phyloP scores from a whole-genome alignment of 2,888 invertebrate species.

The Drosophila pseudotakahashii region DNA sequence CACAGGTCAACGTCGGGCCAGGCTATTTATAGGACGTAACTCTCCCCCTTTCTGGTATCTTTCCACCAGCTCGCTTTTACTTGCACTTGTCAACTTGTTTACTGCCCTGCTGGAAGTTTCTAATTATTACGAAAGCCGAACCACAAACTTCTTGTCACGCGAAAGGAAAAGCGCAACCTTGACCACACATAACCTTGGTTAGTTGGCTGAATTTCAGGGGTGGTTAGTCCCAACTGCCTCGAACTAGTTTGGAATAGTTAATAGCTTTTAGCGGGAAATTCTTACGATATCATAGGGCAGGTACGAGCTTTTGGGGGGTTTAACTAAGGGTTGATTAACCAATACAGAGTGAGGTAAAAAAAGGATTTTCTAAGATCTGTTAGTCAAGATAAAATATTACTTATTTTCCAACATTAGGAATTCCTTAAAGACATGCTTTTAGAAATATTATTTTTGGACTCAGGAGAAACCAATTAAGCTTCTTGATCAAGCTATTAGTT shows the following conservation, averaged over 20 bases:
- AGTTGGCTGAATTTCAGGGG: background rate
- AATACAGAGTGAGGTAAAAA: background rate
- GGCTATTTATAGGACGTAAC: conserved; percentile 28
- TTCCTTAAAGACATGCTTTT: too few relatives aligned
- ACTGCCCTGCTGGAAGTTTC: conserved; percentile 43
- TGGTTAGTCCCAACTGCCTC: background rate
- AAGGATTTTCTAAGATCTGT: background rate
- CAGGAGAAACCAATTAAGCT: too few relatives aligned
- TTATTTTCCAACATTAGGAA: too few relatives aligned
- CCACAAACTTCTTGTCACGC: conserved; percentile 49
- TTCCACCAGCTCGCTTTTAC: conserved; percentile 29
- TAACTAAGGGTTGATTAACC: background rate
- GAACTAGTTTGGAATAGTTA: conserved; percentile 13
- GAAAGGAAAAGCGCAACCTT: conserved; percentile 44
- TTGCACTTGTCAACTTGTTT: conserved; percentile 53
- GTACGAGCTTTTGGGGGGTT: background rate
- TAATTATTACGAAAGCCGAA: conserved; percentile 38
- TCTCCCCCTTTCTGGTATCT: conserved; percentile 19
- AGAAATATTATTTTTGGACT: too few relatives aligned
- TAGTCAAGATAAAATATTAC: too few relatives aligned
- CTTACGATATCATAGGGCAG: background rate
- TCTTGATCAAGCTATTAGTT: too few relatives aligned
- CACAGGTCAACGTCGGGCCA: conserved; percentile 11
- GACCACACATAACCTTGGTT: conserved; percentile 53
- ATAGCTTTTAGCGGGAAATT: background rate